Evolutionary conservation across 2,113 vertebrate species (phyloP).

Genomic region (Crypturellus undulatus): DNA sequence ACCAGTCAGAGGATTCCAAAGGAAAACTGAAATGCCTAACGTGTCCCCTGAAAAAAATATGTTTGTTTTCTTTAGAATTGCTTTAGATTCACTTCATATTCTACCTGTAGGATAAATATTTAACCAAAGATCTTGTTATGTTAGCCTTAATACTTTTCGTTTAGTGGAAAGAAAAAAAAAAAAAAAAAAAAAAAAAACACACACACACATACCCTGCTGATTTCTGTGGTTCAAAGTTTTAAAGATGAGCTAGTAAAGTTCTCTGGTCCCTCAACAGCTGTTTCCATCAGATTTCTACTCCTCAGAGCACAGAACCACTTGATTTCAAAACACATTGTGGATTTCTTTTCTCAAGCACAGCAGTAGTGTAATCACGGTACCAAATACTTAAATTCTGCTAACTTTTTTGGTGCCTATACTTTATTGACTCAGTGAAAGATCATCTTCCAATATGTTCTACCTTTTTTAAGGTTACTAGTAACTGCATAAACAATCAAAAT

Average conservation of each 20-base stretch:
- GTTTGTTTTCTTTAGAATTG: background rate
- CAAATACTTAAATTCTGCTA: background rate
- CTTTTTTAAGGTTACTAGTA: background rate
- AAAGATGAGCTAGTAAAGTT: constrained; percentile 33
- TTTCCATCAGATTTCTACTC: constrained; percentile 32
- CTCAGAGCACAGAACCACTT: constrained; percentile 43
- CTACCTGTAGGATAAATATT: constrained; percentile 15
- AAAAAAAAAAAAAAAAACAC: too few relatives aligned
- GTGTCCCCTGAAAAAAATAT: background rate
- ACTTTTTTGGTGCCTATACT: background rate
- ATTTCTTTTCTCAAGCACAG: constrained; percentile 3
- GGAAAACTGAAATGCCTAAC: constrained; percentile 4
- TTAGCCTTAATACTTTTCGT: constrained; percentile 25
- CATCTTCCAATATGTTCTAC: background rate
- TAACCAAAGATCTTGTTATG: constrained; percentile 24
- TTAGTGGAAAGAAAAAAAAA: background rate
- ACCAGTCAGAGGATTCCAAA: background rate
- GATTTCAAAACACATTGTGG: constrained; percentile 16
- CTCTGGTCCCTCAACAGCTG: constrained; percentile 35
- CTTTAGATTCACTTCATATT: background rate
- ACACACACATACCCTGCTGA: background rate
- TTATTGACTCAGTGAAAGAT: background rate
- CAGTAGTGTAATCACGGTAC: background rate
- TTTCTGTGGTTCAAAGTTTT: constrained; percentile 46
- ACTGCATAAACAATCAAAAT: background rate